phyloP scores from a whole-genome alignment of 2,113 vertebrate genomes.

The Verasper variegatus region DNA sequence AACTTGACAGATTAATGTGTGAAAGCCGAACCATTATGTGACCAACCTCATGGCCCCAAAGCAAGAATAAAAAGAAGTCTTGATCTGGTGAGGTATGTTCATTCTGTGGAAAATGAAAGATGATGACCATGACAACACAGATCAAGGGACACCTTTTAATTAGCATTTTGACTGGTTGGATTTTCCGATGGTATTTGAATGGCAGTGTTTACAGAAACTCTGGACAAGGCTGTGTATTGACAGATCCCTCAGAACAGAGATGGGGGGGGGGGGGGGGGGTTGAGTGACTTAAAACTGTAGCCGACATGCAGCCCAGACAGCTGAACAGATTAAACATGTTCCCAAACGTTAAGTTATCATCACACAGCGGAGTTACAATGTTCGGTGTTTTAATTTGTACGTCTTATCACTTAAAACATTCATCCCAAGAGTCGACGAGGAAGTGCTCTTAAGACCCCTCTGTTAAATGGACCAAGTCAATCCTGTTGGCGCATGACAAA shows the following conservation, averaged over 20 bases:
- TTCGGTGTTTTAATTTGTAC: constrained; percentile 19
- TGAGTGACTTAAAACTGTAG: not conserved
- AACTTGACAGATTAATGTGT: constrained; percentile 6
- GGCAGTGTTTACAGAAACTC: not conserved
- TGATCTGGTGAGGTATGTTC: not conserved
- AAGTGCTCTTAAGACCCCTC: constrained; percentile 7
- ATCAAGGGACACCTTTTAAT: constrained; percentile 20
- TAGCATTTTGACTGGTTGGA: not conserved
- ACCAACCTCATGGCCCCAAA: constrained; percentile 5
- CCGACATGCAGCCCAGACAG: not conserved
- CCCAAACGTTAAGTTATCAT: not conserved
- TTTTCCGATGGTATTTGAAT: not conserved
- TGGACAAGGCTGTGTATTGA: not conserved
- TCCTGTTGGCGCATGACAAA: constrained; percentile 22
- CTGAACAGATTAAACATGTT: not conserved
- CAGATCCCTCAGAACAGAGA: not conserved
- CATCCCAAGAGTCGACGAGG: constrained; percentile 15
- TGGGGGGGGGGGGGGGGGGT: not conserved
- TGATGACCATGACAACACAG: not conserved
- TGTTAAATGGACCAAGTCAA: constrained; percentile 27
- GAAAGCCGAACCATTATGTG: not conserved
- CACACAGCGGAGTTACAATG: not conserved
- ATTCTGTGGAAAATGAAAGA: not conserved
- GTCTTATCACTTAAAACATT: constrained; percentile 3
- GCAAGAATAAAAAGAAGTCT: too few relatives aligned